Conservation (phyloP, 1,140 invertebrate species). For the Eupristina koningsbergeri region DNA sequence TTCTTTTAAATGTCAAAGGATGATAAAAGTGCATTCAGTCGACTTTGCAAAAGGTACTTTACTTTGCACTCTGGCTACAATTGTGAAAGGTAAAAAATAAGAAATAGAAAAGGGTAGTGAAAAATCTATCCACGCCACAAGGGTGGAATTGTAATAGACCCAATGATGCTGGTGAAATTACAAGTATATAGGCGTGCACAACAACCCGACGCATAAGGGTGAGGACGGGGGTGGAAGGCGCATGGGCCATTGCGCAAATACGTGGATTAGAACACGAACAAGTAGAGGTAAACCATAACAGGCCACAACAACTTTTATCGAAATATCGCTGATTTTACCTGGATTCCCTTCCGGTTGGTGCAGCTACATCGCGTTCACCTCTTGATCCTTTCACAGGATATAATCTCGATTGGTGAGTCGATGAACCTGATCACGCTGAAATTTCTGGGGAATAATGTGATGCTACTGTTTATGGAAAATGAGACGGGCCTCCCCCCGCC, state of each 20-base stretch:
- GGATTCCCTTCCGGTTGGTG: not conserved
- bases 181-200: too few relatives aligned
- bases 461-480: conserved; percentile 23
- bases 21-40: too few relatives aligned
- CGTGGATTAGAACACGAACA: conserved; percentile 3
- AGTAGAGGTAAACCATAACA: not conserved
- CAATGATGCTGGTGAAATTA: not conserved
- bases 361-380: not conserved
- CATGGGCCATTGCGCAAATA: conserved; percentile 28
- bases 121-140: not conserved
- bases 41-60: not conserved
- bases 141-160: not conserved
- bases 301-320: conserved; percentile 24
- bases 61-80: not conserved
- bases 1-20: too few relatives aligned
- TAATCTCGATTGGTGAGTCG: conserved; percentile 22
- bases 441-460: conserved; percentile 28
- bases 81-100: not conserved
- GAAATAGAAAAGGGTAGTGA: not conserved
- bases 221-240: not conserved
- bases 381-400: not conserved
- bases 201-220: not conserved
- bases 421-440: conserved; percentile 16
- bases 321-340: conserved; percentile 46
- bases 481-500: too few relatives aligned